These are phyloP conservation scores for Drosophila subsilvestris DNA, from an alignment of 2,888 invertebrate species.

Conservation along the genomic window DNA sequence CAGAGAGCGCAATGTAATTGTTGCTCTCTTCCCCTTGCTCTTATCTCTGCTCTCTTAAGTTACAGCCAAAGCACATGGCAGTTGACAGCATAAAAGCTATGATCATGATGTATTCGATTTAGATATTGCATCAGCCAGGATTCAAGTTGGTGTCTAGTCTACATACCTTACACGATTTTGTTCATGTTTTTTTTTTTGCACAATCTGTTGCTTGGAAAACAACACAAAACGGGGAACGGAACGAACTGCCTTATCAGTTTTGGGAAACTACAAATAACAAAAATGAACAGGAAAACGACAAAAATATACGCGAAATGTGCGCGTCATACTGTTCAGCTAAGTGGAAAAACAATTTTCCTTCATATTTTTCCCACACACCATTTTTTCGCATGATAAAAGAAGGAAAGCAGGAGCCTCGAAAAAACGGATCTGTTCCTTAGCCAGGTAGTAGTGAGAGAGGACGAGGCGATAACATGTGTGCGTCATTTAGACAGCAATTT, in stretches of 20 bases:
- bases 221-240: constrained; percentile 5
- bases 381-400: constrained; percentile 16
- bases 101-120: constrained; percentile 23
- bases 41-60: constrained; percentile 19
- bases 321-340: constrained; percentile 19
- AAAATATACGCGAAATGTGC: constrained; percentile 30
- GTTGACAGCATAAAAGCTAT: not conserved
- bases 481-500: not conserved
- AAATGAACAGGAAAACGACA: constrained; percentile 23
- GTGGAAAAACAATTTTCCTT: constrained; percentile 13
- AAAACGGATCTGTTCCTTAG: not conserved
- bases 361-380: constrained; percentile 13
- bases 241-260: constrained; percentile 27
- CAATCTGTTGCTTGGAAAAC: constrained; percentile 15
- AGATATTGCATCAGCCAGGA: constrained; percentile 44
- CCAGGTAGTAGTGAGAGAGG: constrained; percentile 9
- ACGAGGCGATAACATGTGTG: constrained; percentile 16
- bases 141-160: constrained; percentile 16
- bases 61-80: constrained; percentile 12
- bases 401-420: not conserved
- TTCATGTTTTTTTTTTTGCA: constrained; percentile 10
- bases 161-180: constrained; percentile 1
- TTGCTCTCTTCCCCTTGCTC: constrained; percentile 7
- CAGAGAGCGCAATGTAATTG: constrained; percentile 26
- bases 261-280: constrained; percentile 36